These are phyloP conservation scores for Spodoptera litura DNA, from an alignment of 1,140 invertebrate species.

Conservation along the genomic window DNA sequence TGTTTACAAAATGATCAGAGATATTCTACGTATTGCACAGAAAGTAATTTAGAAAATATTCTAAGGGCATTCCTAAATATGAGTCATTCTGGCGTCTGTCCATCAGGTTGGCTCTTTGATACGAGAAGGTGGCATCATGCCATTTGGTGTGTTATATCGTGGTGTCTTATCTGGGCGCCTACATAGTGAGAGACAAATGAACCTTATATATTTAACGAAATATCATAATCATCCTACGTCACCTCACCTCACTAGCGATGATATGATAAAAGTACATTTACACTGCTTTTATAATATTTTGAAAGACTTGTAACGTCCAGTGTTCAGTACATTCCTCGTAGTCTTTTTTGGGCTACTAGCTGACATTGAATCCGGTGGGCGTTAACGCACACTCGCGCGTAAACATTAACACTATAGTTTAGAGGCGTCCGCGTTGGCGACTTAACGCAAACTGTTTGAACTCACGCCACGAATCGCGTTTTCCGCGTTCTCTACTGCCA, in stretches of 20 bases:
- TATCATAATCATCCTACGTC: background rate
- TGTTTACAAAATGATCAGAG: constrained; percentile 2
- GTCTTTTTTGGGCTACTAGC: constrained; percentile 17
- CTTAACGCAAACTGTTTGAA: constrained; percentile 53
- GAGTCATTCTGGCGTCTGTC: constrained; percentile 62
- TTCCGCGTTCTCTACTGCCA: constrained; percentile 58
- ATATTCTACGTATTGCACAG: constrained; percentile 33
- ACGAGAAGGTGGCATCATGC: constrained; percentile 48
- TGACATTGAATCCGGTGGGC: constrained; percentile 28
- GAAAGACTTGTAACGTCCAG: background rate
- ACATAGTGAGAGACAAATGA: constrained; percentile 10
- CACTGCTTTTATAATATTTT: background rate
- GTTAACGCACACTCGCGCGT: constrained; percentile 17
- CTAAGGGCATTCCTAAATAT: constrained; percentile 62
- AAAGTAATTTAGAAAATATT: constrained; percentile 53
- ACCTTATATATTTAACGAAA: constrained; percentile 1
- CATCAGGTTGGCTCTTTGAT: constrained; percentile 49
- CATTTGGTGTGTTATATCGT: constrained; percentile 30
- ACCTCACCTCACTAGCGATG: too few species aligned
- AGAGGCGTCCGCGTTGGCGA: constrained; percentile 51
- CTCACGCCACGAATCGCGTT: constrained; percentile 49
- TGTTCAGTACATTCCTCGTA: background rate
- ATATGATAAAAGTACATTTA: too few species aligned
- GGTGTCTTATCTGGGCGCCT: constrained; percentile 19
- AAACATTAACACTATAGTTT: constrained; percentile 51